Percentiles rank a stretch among this genome's conserved stretches.
phyloP scores from a whole-genome alignment of 2,113 vertebrate genomes.

The Harpagus bidentatus region DNA sequence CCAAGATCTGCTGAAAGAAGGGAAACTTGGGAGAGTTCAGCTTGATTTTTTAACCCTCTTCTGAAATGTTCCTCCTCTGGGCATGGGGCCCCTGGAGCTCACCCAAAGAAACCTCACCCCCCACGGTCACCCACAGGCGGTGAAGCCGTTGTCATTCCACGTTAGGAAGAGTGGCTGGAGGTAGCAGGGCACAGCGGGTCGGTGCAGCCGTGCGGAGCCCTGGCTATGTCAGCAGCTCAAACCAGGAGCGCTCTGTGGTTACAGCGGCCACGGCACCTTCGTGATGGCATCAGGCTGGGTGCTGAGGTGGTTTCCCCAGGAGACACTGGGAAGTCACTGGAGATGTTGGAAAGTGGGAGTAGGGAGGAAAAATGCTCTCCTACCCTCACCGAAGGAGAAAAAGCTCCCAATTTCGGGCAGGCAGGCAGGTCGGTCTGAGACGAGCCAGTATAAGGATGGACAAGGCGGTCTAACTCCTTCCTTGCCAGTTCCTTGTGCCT shows the following conservation, averaged over 20 bases:
- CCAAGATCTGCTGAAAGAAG: conserved; percentile 75
- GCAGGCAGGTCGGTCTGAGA: background rate
- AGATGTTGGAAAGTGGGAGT: background rate
- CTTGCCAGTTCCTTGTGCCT: background rate
- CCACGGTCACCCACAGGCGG: rapidly evolving
- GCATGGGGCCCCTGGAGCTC: background rate
- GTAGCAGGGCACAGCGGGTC: rapidly evolving
- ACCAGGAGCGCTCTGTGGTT: rapidly evolving
- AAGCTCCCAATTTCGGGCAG: background rate
- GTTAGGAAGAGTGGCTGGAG: background rate
- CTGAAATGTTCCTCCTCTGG: background rate
- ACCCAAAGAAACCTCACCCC: background rate
- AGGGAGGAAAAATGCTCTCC: background rate
- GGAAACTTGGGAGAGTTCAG: conserved; percentile 47
- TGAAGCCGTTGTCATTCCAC: rapidly evolving
- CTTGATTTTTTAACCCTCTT: background rate
- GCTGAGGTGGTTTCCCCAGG: background rate
- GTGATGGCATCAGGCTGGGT: background rate
- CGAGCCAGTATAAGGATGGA: background rate
- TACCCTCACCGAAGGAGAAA: rapidly evolving
- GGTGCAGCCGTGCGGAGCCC: rapidly evolving
- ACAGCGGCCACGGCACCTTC: rapidly evolving
- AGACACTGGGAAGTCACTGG: background rate
- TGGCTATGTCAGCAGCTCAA: background rate
- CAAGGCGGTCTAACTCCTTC: background rate